Conservation (phyloP, 2,888 invertebrate genomes). For the Xylota segnis region DNA sequence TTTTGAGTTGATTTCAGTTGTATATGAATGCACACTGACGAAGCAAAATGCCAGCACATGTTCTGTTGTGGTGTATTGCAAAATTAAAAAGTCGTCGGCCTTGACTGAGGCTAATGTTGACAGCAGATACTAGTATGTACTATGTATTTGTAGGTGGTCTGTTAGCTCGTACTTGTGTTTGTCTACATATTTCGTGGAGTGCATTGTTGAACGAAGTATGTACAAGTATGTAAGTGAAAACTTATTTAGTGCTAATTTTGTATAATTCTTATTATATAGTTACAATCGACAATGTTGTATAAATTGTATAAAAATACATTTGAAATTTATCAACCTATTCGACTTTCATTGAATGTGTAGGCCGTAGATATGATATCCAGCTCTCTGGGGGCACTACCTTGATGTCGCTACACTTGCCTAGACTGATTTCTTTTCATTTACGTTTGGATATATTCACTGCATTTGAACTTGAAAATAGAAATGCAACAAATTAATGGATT, state of each 20-base stretch:
- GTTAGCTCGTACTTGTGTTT: neutral
- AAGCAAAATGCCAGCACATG: slow-evolving; percentile 1
- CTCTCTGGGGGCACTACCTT: neutral
- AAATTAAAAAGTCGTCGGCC: slow-evolving; percentile 26
- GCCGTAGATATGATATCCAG: neutral
- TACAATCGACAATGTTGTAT: neutral
- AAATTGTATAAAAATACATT: neutral
- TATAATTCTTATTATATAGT: neutral
- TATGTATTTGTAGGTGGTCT: neutral
- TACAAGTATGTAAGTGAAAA: no score
- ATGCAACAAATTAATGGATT: neutral
- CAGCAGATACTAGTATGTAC: neutral
- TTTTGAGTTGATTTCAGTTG: slow-evolving; percentile 20
- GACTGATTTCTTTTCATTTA: neutral
- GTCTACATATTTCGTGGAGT: neutral
- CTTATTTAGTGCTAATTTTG: neutral
- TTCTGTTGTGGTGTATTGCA: neutral
- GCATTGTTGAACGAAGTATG: neutral
- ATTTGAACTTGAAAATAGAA: slow-evolving; percentile 8
- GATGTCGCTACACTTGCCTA: neutral
- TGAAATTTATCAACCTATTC: neutral
- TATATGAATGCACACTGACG: slow-evolving; percentile 2
- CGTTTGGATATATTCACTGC: neutral
- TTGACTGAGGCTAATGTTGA: slow-evolving; percentile 19
- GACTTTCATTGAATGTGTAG: neutral